Evolutionary conservation across 2,113 vertebrate genomes (phyloP), one percentile per base, ranked within the genome.

Genomic region (Otis tarda): DNA sequence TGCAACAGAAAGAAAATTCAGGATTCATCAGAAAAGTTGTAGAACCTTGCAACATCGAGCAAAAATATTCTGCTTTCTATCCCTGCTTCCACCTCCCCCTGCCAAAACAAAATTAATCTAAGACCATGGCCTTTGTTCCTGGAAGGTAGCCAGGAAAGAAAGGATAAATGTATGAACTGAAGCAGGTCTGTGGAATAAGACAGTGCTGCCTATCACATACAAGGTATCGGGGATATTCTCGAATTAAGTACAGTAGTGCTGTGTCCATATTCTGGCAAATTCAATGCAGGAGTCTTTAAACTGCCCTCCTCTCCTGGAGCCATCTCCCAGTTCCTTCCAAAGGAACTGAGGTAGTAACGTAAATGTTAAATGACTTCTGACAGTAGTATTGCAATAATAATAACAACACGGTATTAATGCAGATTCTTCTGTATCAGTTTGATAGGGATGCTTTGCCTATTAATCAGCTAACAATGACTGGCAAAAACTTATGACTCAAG

Each of bases 351-450:
- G 52, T 31, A 21, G 60, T 37, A 82, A 71, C 2, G 6, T 5
- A 10, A 47, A 31, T 41, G 33, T 22, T 47, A 47, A 79, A 35
- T 71, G 39, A 61, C 33, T 9, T 39, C 37, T 91, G 57, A 18
- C 10, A 37, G 15, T 25, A 55, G 20, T 47, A 39, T 19, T 35
- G 37, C 31, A 31, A 6, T 31, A 59, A 20, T n/a, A 49, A 41
- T 9, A 28, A 35, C 11, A 50, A 37, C 0, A 0, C 6, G 5
- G 7, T 69, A 61, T 37, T 68, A 52, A 43, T 9, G 6, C 25
- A 43, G 21, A 10, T 27, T 79, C 27, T 71, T 68, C 56, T 35
- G 35, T 3, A 3, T 17, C 20, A 69, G 1, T 88, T 64, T 83
- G 53, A 12, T 49, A 53, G 27, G 47, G 11, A 13, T 35, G 43